These are phyloP conservation scores for Carapus acus DNA, from an alignment of 2,797 vertebrate species.

Conservation along the genomic window DNA sequence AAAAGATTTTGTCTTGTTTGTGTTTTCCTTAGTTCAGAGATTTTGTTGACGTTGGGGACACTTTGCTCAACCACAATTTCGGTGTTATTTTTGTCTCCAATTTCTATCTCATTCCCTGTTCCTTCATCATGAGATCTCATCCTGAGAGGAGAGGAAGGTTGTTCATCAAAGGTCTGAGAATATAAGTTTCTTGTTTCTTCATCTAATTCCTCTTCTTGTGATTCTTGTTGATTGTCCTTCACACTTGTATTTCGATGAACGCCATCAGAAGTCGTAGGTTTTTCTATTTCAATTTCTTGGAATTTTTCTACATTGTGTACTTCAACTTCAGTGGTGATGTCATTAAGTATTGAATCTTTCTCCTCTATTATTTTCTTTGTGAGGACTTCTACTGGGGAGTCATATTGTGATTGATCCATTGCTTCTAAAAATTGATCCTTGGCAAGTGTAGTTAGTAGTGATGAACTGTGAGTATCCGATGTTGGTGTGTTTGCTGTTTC, in stretches of 20 bases:
- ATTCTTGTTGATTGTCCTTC: too few species aligned
- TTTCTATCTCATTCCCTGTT: neutral
- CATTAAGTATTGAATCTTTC: slow-evolving; percentile 13
- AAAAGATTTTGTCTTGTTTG: neutral
- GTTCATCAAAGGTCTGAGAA: neutral
- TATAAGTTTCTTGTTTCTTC: neutral
- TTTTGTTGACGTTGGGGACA: too few species aligned
- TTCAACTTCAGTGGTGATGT: neutral
- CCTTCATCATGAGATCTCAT: slow-evolving; percentile 38
- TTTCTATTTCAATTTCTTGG: neutral
- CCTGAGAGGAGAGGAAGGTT: slow-evolving; percentile 22
- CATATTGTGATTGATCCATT: slow-evolving; percentile 4
- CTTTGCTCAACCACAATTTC: neutral
- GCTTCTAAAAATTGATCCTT: slow-evolving; percentile 8
- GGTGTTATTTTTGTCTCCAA: neutral
- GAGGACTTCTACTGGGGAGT: slow-evolving; percentile 6
- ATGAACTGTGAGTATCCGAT: slow-evolving; percentile 2
- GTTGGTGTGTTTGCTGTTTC: slow-evolving; percentile 11
- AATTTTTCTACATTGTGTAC: slow-evolving; percentile 1
- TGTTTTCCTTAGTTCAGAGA: too few species aligned
- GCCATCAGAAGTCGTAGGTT: neutral
- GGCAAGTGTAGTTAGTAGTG: neutral
- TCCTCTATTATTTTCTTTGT: neutral
- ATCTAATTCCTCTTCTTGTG: neutral
- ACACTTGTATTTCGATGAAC: neutral